Base-by-base conservation (phyloP, 2,797 vertebrate genomes). In the Ataeniobius toweri region DNA sequence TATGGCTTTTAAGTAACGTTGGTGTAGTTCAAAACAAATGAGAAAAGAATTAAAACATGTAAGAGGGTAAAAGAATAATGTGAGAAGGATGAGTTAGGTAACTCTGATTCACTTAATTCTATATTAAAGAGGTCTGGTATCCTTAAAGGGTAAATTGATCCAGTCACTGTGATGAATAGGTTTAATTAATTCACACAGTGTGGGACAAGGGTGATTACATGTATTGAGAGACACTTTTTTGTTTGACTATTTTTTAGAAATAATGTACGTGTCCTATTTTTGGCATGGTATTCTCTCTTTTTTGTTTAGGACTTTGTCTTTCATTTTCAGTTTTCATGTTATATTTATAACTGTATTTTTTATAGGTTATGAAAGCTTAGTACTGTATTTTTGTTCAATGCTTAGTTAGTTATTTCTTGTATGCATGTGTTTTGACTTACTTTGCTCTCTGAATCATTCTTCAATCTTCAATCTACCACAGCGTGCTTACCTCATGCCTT, bases 141-240 rank as follows among this genome's bases (percentile, higher is more conserved):
- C 78, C 84, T 91, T 75, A 85, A 83, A 86, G 80, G 81, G 76
- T 90, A 88, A 94, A 91, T 88, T 79, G 88, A 89, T 89, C 84
- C 77, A 86, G 88, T 89, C 87, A 83, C 55, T 71, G 80, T 91
- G 90, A 93, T 91, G 77, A 90, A 94, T 92, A 76, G 85, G 76
- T 77, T 87, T 84, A 86, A 89, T 93, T 90, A 88, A 81, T 85
- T 36, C 39, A 75, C 59, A 58, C 74, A 82, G 48, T 73, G 81
- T 74, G 78, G 74, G 80, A 83, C 86, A 82, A 76, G 36, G 39
- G 71, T 85, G 82, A 76, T 77, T 86, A 85, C 86, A 86, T 78
- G 82, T 84, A 78, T 85, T 73, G 73, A 77, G 72, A 81, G 71
- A 83, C 51, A 65, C 74, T 79, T 80, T 55, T 75, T 46, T 75